Conservation (phyloP, 2,888 invertebrate genomes). For the Agriopis aurantiaria region DNA sequence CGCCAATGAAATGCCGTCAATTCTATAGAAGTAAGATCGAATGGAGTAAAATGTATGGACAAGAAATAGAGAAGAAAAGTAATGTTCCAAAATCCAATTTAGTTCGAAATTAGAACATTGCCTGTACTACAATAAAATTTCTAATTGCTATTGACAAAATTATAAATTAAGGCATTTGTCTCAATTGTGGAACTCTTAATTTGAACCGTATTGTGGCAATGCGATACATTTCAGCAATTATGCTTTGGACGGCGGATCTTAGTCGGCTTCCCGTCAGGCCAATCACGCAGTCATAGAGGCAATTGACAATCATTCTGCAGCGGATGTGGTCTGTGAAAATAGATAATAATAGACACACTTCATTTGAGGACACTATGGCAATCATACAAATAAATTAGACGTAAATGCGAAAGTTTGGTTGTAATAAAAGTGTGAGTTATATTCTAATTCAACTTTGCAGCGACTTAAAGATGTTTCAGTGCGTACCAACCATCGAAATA, state of each 20-base stretch:
- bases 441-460: no score
- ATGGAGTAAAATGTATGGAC: no score
- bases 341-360: slow-evolving; percentile 17
- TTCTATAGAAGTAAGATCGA: no score
- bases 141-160: slow-evolving; percentile 26
- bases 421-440: background rate
- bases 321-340: slow-evolving; percentile 31
- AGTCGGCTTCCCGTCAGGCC: slow-evolving; percentile 32
- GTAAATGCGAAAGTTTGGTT: background rate
- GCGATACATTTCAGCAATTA: slow-evolving; percentile 30
- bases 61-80: no score
- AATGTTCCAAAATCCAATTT: background rate
- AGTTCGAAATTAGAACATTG: background rate
- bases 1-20: no score
- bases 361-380: slow-evolving; percentile 14
- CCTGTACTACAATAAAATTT: background rate
- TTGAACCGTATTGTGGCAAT: slow-evolving; percentile 14
- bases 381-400: slow-evolving; percentile 4
- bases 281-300: slow-evolving; percentile 13
- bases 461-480: no score
- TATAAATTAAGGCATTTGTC: slow-evolving; percentile 31
- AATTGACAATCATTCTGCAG: slow-evolving; percentile 25
- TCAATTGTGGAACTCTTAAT: slow-evolving; percentile 29
- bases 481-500: no score
- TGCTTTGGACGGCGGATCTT: slow-evolving; percentile 2